Evolutionary conservation across 2,797 vertebrate genomes (phyloP), one percentile per base, ranked within the genome.

Genomic region (Phataginus tricuspis): DNA sequence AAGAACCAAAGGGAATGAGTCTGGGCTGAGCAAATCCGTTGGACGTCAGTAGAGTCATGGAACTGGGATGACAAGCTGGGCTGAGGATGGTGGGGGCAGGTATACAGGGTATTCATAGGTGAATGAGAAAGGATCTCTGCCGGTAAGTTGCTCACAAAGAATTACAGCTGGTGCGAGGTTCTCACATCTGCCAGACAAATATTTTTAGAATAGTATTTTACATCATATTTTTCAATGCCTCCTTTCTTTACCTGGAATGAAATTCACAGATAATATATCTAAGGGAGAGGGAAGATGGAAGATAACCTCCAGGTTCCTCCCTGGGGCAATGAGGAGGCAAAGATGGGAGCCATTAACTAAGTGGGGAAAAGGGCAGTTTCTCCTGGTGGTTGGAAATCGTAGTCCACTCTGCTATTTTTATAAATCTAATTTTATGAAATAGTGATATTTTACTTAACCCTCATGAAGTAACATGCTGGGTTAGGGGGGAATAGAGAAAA

Each of bases 341-440:
- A 55, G 4, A 61, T 74, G 25, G 18, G 57, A 29, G 3, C 25
- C 25, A 45, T 53, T 69, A 75, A 39, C 29, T n/a, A 51, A 34
- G 34, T 1, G 5, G 87, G 31, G 69, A 57, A 57, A 71, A 82
- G 57, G 39, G 6, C 42, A 57, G 12, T 2, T 34, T 89, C 69
- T 74, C 18, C 63, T 55, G 25, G 61, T 34, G 11, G 49, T 23
- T 23, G 25, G 34, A 66, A 64, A 42, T 53, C 0, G 3, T 37
- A 8, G 3, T 63, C 64, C 79, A 27, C 10, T 92, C 45, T 7
- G 13, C 63, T 25, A 77, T 66, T 95, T 92, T 72, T 91, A 55
- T 25, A 16, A 59, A 69, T 19, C 68, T 86, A 86, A 77, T 86
- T 86, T 83, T 96, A 57, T 31, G 88, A 86, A 88, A 59, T 37